Conservation (phyloP, 1,140 invertebrate genomes). For the Macrobrachium nipponense region DNA sequence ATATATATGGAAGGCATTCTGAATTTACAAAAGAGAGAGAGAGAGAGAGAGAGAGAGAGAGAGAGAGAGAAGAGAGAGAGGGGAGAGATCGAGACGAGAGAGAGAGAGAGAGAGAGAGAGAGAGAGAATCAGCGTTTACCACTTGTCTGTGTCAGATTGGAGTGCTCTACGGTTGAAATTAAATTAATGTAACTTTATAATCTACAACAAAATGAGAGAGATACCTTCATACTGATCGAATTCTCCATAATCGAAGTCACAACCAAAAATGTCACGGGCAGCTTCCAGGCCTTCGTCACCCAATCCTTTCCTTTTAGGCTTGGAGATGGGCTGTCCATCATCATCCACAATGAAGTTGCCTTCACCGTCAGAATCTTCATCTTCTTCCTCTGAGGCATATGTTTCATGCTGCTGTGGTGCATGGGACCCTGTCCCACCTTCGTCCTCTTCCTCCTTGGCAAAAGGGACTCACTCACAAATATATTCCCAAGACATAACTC, state of each 20-base stretch:
- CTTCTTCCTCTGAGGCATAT: slow-evolving; percentile 77
- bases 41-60: too few species aligned
- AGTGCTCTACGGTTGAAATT: background rate
- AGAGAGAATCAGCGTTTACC: background rate
- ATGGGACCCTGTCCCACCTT: slow-evolving; percentile 71
- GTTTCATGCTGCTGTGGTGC: slow-evolving; percentile 71
- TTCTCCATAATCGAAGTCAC: slow-evolving; percentile 94
- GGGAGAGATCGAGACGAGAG: too few species aligned
- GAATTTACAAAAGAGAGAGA: too few species aligned
- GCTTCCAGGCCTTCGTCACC: slow-evolving; percentile 94
- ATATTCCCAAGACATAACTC: too few species aligned
- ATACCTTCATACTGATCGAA: slow-evolving; percentile 77
- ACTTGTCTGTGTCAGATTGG: background rate
- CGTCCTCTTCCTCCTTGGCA: slow-evolving; percentile 77
- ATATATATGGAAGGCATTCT: too few species aligned
- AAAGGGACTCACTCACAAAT: background rate
- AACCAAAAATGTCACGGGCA: slow-evolving; percentile 99
- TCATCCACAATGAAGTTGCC: slow-evolving; percentile 93
- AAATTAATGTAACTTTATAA: background rate
- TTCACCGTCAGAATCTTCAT: slow-evolving; percentile 81
- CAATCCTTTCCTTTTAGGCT: slow-evolving; percentile 83
- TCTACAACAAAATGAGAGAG: background rate
- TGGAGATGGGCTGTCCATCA: slow-evolving; percentile 90
- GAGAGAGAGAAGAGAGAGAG: too few species aligned
- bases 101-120: background rate